These are phyloP conservation scores for Hyposoter didymator DNA, from an alignment of 2,888 invertebrate genomes.

Conservation along the genomic window DNA sequence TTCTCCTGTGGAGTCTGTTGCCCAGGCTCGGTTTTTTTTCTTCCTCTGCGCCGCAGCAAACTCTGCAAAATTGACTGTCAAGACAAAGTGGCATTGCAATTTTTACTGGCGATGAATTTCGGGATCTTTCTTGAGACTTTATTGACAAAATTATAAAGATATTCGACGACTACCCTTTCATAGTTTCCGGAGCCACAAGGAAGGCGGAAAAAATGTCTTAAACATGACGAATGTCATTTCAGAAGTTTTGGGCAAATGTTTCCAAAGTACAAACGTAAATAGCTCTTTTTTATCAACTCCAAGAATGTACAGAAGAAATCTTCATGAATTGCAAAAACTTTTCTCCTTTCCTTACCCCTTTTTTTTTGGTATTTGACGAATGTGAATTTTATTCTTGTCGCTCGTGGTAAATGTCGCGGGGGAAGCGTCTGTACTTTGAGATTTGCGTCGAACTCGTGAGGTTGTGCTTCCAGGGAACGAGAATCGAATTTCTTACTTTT, in stretches of 20 bases:
- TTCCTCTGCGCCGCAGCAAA: background rate
- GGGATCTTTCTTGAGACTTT: background rate
- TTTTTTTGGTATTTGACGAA: constrained; percentile 27
- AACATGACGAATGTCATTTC: constrained; percentile 2
- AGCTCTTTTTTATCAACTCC: constrained; percentile 27
- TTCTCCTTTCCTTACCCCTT: constrained; percentile 8
- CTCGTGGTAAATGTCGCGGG: constrained; percentile 20
- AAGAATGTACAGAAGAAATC: constrained; percentile 23
- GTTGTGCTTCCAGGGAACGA: constrained; percentile 29
- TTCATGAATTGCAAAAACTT: constrained; percentile 44
- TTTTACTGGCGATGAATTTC: constrained; percentile 38
- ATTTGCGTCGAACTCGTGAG: constrained; percentile 59
- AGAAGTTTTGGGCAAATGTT: constrained; percentile 14
- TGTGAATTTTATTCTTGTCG: constrained; percentile 62
- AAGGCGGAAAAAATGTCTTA: background rate
- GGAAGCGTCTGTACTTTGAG: constrained; percentile 23
- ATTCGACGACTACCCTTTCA: background rate
- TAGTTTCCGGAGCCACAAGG: background rate
- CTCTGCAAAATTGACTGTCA: constrained; percentile 1
- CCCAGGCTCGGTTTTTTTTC: constrained; percentile 33
- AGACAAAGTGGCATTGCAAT: constrained; percentile 6
- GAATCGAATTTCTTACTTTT: constrained; percentile 39
- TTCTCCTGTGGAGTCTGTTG: constrained; percentile 41
- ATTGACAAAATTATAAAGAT: background rate
- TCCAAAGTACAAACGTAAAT: constrained; percentile 1